These are phyloP conservation scores for Leptopilina syphax DNA, from an alignment of 2,888 invertebrate species.

Conservation along the genomic window DNA sequence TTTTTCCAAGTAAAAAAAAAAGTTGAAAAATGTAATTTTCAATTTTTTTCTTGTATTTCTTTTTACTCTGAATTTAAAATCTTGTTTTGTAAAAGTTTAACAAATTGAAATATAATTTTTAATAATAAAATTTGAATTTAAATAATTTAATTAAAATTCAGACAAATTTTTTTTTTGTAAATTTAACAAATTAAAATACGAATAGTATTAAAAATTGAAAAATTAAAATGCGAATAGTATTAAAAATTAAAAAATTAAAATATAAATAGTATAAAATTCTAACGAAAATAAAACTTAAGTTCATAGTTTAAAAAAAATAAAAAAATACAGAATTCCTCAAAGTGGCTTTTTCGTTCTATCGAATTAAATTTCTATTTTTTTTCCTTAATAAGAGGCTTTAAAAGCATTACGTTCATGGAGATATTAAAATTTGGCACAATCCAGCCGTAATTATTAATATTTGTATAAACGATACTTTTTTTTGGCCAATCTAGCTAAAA, in stretches of 20 bases:
- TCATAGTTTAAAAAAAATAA: too few relatives aligned
- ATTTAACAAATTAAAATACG: too few relatives aligned
- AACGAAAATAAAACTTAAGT: not conserved
- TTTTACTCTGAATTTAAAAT: too few relatives aligned
- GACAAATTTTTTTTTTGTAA: too few relatives aligned
- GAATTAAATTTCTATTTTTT: not conserved
- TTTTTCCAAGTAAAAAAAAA: too few relatives aligned
- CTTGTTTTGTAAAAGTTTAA: too few relatives aligned
- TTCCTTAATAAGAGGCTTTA: not conserved
- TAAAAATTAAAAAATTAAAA: too few relatives aligned
- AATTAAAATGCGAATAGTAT: not conserved
- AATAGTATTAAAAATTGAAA: not conserved
- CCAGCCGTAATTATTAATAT: constrained; percentile 34
- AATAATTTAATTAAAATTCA: too few relatives aligned
- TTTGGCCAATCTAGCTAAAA: not conserved
- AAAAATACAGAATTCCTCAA: constrained; percentile 14
- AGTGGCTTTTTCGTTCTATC: constrained; percentile 5
- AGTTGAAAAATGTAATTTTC: too few relatives aligned
- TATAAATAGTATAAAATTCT: not conserved
- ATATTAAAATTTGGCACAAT: constrained; percentile 34
- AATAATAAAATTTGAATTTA: too few relatives aligned
- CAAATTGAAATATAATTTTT: too few relatives aligned
- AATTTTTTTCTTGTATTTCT: too few relatives aligned
- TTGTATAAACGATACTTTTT: constrained; percentile 28
- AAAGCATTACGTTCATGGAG: constrained; percentile 21